phyloP scores from a whole-genome alignment of 1,140 invertebrate genomes.

The Drosophila kikkawai region DNA sequence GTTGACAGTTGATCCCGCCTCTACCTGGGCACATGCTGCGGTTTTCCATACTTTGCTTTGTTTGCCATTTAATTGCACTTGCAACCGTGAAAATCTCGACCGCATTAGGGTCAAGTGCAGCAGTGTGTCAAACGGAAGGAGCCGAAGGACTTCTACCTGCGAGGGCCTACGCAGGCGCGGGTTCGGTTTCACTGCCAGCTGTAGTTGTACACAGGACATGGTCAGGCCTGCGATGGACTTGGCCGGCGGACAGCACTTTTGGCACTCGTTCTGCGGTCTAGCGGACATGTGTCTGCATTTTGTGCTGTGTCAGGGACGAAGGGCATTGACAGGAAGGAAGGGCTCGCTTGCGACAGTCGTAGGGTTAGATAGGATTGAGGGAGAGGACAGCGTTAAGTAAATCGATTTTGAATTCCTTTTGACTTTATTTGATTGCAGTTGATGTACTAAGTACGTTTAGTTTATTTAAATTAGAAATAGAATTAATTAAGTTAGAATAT shows the following conservation, averaged over 20 bases:
- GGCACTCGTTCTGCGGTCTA: conserved; percentile 70
- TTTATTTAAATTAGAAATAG: too few relatives aligned
- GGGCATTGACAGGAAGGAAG: background rate
- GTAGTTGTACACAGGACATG: conserved; percentile 37
- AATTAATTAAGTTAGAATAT: background rate
- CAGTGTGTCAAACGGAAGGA: conserved; percentile 27
- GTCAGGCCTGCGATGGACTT: conserved; percentile 16
- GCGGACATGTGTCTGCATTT: conserved; percentile 49
- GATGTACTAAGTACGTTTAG: too few relatives aligned
- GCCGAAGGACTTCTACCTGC: conserved; percentile 42
- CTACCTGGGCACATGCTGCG: conserved; percentile 73
- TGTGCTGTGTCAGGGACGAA: conserved; percentile 36
- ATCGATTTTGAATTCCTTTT: background rate
- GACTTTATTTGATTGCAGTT: background rate
- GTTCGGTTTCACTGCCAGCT: conserved; percentile 56
- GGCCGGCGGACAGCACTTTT: conserved; percentile 57
- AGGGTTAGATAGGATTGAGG: conserved; percentile 10
- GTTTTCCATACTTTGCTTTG: conserved; percentile 45
- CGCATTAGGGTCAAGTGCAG: conserved; percentile 65
- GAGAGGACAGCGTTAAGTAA: conserved; percentile 11
- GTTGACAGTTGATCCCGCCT: conserved; percentile 50
- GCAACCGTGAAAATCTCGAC: conserved; percentile 68
- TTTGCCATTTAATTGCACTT: conserved; percentile 66
- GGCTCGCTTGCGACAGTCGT: conserved; percentile 37
- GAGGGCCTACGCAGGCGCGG: conserved; percentile 26